Percentiles rank a stretch among this genome's conserved stretches.
Evolutionary conservation across 2,797 vertebrate genomes (phyloP).

Genomic region (Melanotaenia nigrans): DNA sequence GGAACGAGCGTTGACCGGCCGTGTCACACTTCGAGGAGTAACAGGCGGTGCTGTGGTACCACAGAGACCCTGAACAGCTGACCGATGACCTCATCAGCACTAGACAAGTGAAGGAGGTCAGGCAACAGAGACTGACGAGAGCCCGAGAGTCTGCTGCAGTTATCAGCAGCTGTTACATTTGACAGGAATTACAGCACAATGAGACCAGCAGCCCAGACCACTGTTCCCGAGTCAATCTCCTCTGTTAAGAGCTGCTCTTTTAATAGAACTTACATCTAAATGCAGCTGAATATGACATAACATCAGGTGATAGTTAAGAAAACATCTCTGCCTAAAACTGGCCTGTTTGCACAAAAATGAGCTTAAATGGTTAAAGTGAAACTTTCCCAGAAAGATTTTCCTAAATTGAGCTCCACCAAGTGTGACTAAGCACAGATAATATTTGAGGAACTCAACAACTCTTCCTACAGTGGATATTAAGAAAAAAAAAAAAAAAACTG

Average conservation of each 20-base stretch:
- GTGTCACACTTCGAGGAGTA: slow-evolving; percentile 38
- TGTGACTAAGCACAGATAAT: slow-evolving; percentile 19
- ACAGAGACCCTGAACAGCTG: slow-evolving; percentile 70
- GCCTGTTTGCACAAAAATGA: neutral
- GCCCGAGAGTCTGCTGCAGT: slow-evolving; percentile 29
- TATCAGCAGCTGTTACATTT: slow-evolving; percentile 58
- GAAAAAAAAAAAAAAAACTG: too few species aligned
- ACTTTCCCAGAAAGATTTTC: neutral
- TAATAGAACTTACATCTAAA: neutral
- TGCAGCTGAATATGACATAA: neutral
- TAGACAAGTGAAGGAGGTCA: slow-evolving; percentile 50
- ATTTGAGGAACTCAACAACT: slow-evolving; percentile 24
- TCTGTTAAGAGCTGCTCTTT: neutral
- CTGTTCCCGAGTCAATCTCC: neutral
- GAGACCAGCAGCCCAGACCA: neutral
- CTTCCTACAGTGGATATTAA: neutral
- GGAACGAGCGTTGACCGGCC: slow-evolving; percentile 39
- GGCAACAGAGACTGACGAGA: slow-evolving; percentile 45
- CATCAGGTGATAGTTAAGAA: neutral
- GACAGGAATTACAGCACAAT: slow-evolving; percentile 46
- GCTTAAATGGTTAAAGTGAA: slow-evolving; percentile 3
- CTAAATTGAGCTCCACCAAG: slow-evolving; percentile 22
- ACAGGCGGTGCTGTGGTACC: slow-evolving; percentile 62
- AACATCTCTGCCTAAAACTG: neutral
- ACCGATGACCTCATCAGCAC: slow-evolving; percentile 77